Base-by-base conservation (phyloP, 2,888 invertebrate genomes). In the Tribolium freemani region DNA sequence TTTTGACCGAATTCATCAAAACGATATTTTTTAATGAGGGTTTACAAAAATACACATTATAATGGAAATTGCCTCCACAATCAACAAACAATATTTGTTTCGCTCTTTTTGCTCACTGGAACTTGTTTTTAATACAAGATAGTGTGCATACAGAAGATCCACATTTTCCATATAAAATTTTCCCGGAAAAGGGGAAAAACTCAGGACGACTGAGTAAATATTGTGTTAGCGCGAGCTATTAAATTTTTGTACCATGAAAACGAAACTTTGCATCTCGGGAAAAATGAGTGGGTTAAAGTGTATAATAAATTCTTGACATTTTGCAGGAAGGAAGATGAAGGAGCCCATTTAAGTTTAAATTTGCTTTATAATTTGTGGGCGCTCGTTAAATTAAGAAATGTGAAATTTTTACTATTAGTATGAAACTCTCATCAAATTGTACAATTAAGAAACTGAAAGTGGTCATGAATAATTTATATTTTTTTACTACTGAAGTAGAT, bases 221-320 rank as follows among this genome's bases (percentile, higher is more conserved):
- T 63, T 51, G 63, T 38, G 63, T 50, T 63, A 51, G 63, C 50
- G 20, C 38, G 16, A 16, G 63, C 60, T 48, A 60, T 60, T 60
- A 60, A 58, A 58, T 58, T 58, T 58, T 61, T 48, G 61, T 61
- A 61, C 46, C 48, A 61, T 48, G 48, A 61, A 63, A 63, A 63
- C 63, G 63, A 63, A 50, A 63, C 48, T 50, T 38, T 51, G 63
- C 63, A 63, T 51, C 51, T 51, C 30, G 48, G 26, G 61, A 63
- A 63, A 63, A 63, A 63, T 63, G 63, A 63, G 63, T 51, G 50
- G 63, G 63, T 63, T 63, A 63, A 63, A 63, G 63, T 63, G 63
- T 31, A 51, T 63, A 63, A 63, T 63, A 63, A 63, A 63, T 63
- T 63, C 13, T 50, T 63, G 50, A 21, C 63, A 63, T 50, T 63